Base-by-base conservation (phyloP, 1,140 invertebrate genomes). In the Schlechtendalia chinensis region DNA sequence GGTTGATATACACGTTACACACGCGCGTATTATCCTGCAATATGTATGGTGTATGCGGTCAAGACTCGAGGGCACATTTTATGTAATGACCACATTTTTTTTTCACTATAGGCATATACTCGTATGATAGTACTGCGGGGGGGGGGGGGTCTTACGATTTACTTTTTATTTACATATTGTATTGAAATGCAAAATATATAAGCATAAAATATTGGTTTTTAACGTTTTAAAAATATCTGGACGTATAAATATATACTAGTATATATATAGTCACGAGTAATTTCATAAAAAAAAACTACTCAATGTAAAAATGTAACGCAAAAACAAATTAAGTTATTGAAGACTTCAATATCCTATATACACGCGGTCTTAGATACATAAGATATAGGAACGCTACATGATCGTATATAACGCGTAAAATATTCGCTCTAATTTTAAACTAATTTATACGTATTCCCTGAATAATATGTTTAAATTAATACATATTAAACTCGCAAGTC, bases 291-390 rank as follows among this genome's bases (percentile, higher is more conserved):
- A 29, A 16, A 61, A 61, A 61, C 39, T 17, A n/a, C 32, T 8
- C 5, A 12, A 65, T 65, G 61, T 39, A 11, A 63, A 65, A 32
- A 61, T n/a, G n/a, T n/a, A n/a, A n/a, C n/a, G n/a, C n/a, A 58
- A 59, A 63, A 65, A 65, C 32, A 24, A 65, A 65, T 65, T 32
- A 32, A n/a, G 29, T 65, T 65, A 65, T 63, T 61, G 27, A 19
- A 29, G 4, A 29, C 27, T 29, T 8, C 27, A n/a, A n/a, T n/a
- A n/a, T n/a, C n/a, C n/a, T n/a, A n/a, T n/a, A n/a, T n/a, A n/a
- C n/a, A n/a, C n/a, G n/a, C n/a, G n/a, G n/a, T n/a, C n/a, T n/a
- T n/a, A n/a, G n/a, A n/a, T n/a, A n/a, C n/a, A n/a, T n/a, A n/a
- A n/a, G n/a, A n/a, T n/a, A n/a, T n/a, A n/a, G n/a, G n/a, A n/a